Conservation (phyloP, 2,888 invertebrate genomes). For the Papilio demoleus region DNA sequence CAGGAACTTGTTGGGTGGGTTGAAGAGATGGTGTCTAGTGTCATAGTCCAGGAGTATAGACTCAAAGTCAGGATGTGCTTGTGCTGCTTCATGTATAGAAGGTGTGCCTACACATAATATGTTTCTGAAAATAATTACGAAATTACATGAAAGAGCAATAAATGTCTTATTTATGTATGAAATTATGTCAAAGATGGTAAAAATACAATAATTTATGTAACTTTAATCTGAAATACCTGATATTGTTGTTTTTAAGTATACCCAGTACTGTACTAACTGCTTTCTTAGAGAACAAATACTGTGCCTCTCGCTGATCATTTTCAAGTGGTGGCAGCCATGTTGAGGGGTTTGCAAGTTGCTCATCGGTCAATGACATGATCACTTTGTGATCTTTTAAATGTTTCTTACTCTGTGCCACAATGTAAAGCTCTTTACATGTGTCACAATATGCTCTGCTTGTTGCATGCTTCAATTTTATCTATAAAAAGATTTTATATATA, state of each 20-base stretch:
- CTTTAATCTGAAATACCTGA: too few relatives aligned
- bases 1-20: conserved; percentile 86
- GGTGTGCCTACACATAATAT: conserved; percentile 95
- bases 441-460: conserved; percentile 85
- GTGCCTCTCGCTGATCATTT: conserved; percentile 92
- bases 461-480: conserved; percentile 73
- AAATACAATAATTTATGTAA: too few relatives aligned
- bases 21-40: conserved; percentile 87
- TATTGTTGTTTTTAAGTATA: conserved; percentile 84
- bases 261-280: conserved; percentile 86
- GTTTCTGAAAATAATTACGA: conserved; percentile 75
- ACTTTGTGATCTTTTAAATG: conserved; percentile 84
- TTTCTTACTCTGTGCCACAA: conserved; percentile 61
- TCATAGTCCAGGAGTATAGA: conserved; percentile 93
- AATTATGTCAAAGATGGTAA: too few relatives aligned
- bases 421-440: conserved; percentile 84
- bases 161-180: too few relatives aligned
- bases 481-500: conserved; percentile 41
- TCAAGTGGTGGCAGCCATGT: conserved; percentile 87
- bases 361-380: conserved; percentile 78
- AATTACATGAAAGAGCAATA: too few relatives aligned
- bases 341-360: conserved; percentile 85
- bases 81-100: conserved; percentile 88
- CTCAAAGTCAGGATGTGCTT: conserved; percentile 60
- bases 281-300: conserved; percentile 91